Base-by-base conservation (phyloP, 2,113 vertebrate species). In the Trogon melanurus region DNA sequence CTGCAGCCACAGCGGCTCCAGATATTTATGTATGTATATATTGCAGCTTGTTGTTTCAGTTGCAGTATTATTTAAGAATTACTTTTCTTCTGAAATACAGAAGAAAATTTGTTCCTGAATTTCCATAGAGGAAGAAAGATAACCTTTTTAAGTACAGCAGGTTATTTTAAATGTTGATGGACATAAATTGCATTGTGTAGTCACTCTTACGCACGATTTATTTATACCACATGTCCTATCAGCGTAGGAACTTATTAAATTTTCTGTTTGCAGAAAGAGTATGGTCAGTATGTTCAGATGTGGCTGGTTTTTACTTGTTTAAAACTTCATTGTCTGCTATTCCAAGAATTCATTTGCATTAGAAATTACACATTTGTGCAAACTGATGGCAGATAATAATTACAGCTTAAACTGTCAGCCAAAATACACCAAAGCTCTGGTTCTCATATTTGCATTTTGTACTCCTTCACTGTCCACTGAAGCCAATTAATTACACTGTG, bases 401-500 rank as follows among this genome's bases (percentile, higher is more conserved):
- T 96, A 79, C 32, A 78, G 26, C 38, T 85, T 62, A 91, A 91
- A 72, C 36, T 84, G 84, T 92, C 90, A 96, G 79, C 56, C 84
- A 80, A 92, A 95, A 95, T 83, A 83, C 76, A 70, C 44, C 58
- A 75, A 88, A 92, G 56, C 70, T 60, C 18, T 65, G 50, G 51
- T 56, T 94, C 67, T 78, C 47, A 56, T 94, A 81, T 66, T 88
- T 87, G 56, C 27, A 61, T 79, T 90, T 62, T 81, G 41, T 88
- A 64, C 95, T 90, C 71, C 79, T 94, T 73, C 72, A 53, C 66
- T 95, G 58, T 71, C 91, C 88, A 90, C 84, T 67, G 76, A 71
- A 83, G 87, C 89, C 96, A 96, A 97, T 93, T 93, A 96, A 97
- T 97, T 95, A 94, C 85, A 50, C 60, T 65, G 34, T 74, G 48